A percentile compares a stretch with the other conserved stretches of the same genome.
Evolutionary conservation across 2,888 invertebrate genomes (phyloP).

Genomic region (Ophion costatus): DNA sequence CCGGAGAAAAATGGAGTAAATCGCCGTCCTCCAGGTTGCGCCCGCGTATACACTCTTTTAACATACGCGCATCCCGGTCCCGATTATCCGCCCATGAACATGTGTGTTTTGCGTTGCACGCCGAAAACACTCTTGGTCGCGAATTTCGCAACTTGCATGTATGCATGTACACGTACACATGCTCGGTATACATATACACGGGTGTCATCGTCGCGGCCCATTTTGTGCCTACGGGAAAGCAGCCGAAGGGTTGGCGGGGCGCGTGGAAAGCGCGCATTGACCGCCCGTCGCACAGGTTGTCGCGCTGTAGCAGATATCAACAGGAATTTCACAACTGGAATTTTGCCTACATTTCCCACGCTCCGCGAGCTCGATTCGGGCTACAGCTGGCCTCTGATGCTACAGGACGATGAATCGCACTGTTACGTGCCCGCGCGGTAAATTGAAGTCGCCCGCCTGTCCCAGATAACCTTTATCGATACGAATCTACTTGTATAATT

Average conservation of each 20-base stretch:
- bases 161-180: neutral
- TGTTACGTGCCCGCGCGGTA: constrained; percentile 18
- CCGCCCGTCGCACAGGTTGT: constrained; percentile 39
- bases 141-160: constrained; percentile 7
- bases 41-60: no score
- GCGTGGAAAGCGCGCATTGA: constrained; percentile 25
- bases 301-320: constrained; percentile 47
- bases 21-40: no score
- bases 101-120: constrained; percentile 27
- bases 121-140: constrained; percentile 25
- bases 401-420: constrained; percentile 42
- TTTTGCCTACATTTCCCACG: constrained; percentile 60
- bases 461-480: constrained; percentile 36
- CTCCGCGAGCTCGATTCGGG: constrained; percentile 23
- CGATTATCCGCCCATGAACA: constrained; percentile 22
- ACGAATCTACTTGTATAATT: constrained; percentile 29
- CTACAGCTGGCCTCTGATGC: constrained; percentile 35
- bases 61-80: neutral
- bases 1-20: no score
- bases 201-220: constrained; percentile 1
- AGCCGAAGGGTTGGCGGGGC: neutral
- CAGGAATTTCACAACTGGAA: constrained; percentile 68
- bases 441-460: constrained; percentile 26
- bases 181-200: neutral
- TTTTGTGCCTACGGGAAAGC: constrained; percentile 17